Percentiles rank a stretch among this genome's conserved stretches.
Conservation (phyloP, 2,888 invertebrate genomes). For the Patella pellucida region DNA sequence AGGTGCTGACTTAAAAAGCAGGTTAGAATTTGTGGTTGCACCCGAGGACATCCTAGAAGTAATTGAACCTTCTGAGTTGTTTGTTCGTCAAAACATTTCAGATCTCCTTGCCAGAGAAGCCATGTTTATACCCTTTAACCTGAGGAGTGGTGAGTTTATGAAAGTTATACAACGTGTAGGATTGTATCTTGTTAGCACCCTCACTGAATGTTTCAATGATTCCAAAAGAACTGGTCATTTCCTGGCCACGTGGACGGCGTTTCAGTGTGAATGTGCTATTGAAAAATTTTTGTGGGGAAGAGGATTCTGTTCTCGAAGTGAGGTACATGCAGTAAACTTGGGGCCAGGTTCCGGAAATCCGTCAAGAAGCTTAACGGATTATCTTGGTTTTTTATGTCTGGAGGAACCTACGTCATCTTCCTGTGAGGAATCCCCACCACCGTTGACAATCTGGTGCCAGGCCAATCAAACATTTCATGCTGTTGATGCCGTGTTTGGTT, state of each 20-base stretch:
- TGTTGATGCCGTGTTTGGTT: not conserved
- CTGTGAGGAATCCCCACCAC: not conserved
- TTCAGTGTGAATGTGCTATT: not conserved
- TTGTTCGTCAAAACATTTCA: not conserved
- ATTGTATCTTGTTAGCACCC: not conserved
- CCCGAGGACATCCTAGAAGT: not conserved
- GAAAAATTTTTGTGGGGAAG: constrained; percentile 1
- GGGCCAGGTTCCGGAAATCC: not conserved
- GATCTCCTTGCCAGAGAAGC: not conserved
- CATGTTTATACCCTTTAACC: not conserved
- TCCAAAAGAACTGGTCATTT: not conserved
- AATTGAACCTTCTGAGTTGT: not conserved
- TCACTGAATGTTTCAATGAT: not conserved
- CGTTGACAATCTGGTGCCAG: not conserved
- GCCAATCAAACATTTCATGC: not conserved
- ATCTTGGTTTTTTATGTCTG: not conserved
- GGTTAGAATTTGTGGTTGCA: not conserved
- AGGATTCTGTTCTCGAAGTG: not conserved
- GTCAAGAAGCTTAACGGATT: constrained; percentile 1
- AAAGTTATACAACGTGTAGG: not conserved
- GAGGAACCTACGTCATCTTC: not conserved
- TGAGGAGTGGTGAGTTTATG: not conserved
- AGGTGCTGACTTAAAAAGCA: not conserved
- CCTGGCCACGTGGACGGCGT: not conserved
- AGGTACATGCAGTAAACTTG: not conserved